A percentile compares a stretch with the other conserved stretches of the same genome.
These are phyloP conservation scores for Scomber colias DNA, from an alignment of 2,113 vertebrate genomes.

Conservation along the genomic window DNA sequence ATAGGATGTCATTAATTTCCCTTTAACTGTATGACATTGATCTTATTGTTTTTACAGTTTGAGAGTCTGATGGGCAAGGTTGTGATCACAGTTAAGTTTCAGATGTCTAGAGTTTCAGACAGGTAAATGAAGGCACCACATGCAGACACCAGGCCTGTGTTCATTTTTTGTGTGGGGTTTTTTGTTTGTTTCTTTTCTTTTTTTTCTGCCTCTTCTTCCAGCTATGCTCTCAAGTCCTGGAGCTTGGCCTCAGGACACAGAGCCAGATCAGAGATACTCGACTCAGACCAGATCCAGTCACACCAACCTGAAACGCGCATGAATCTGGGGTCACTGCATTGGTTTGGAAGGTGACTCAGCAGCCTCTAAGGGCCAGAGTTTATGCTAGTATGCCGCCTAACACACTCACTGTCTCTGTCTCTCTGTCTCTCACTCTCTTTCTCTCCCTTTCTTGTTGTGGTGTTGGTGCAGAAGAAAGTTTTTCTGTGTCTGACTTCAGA, in stretches of 20 bases:
- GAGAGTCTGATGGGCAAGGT: neutral
- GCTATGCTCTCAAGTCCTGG: neutral
- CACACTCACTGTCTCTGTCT: constrained; percentile 3
- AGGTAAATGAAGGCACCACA: neutral
- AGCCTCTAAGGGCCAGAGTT: constrained; percentile 28
- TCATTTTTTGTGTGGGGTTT: too few relatives aligned
- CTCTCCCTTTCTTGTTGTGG: too few relatives aligned
- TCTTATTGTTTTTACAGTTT: neutral
- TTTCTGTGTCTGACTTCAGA: too few relatives aligned
- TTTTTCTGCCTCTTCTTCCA: neutral
- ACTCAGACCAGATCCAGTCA: constrained; percentile 6
- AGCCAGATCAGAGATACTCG: neutral
- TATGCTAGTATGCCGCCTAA: neutral
- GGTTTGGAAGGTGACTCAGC: constrained; percentile 45
- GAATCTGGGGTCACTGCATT: constrained; percentile 30
- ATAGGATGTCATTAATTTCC: neutral
- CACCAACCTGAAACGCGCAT: constrained; percentile 20
- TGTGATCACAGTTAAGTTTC: constrained; percentile 17
- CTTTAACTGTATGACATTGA: neutral
- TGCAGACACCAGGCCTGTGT: neutral
- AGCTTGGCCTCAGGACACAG: neutral
- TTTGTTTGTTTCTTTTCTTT: neutral
- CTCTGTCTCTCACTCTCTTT: neutral
- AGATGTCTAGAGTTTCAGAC: neutral
- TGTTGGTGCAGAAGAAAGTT: neutral